phyloP scores from a whole-genome alignment of 2,113 vertebrate species.

The Apus apus region DNA sequence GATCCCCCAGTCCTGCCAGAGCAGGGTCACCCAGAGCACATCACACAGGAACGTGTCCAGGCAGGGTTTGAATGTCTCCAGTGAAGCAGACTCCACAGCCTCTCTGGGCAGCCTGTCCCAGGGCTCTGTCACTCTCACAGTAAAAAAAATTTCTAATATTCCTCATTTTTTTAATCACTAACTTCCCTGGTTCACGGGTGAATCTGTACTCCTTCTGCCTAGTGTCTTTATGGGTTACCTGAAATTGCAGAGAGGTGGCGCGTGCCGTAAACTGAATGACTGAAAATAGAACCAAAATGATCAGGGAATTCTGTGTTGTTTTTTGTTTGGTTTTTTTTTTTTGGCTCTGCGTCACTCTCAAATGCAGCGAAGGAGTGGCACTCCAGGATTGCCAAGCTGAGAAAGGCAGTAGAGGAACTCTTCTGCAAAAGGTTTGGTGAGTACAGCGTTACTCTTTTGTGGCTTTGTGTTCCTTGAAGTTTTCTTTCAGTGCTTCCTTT shows the following conservation, averaged over 20 bases:
- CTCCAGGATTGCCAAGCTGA: conserved; percentile 74
- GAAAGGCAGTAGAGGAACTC: conserved; percentile 79
- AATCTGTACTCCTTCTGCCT: background rate
- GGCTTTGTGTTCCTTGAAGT: background rate
- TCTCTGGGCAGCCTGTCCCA: too few species aligned
- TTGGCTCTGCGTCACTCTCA: background rate
- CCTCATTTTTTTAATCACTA: background rate
- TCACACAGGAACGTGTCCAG: too few species aligned
- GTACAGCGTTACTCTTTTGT: background rate
- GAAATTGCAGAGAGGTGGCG: background rate
- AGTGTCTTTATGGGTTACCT: background rate
- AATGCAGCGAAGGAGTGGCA: conserved; percentile 76
- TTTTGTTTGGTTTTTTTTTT: background rate
- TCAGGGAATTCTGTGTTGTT: background rate
- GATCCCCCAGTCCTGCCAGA: too few species aligned
- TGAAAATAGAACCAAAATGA: background rate
- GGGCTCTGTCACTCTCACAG: too few species aligned
- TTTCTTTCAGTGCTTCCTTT: background rate
- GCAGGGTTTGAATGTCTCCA: too few species aligned
- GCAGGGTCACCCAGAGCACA: too few species aligned
- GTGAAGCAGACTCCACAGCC: too few species aligned
- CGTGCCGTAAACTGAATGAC: background rate
- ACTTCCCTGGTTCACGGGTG: background rate
- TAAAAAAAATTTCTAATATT: background rate
- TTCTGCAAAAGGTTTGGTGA: conserved; percentile 82